Evolutionary conservation across 2,888 invertebrate species (phyloP).

Genomic region (Polyommatus iphigenia): DNA sequence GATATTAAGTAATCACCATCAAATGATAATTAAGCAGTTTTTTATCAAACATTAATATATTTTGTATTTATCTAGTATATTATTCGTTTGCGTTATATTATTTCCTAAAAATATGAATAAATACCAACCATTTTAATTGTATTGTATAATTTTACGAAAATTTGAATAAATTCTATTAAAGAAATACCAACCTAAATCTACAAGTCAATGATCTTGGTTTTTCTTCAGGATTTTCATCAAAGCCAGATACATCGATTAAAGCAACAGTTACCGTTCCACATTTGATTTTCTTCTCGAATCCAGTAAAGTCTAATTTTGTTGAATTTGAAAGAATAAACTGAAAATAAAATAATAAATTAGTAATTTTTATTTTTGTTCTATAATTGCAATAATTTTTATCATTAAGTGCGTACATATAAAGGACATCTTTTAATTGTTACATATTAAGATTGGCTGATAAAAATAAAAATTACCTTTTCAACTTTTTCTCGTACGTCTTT

Average conservation of each 20-base stretch:
- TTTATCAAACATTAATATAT: no score
- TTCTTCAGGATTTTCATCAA: slow-evolving; percentile 89
- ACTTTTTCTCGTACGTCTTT: slow-evolving; percentile 56
- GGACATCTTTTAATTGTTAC: background rate
- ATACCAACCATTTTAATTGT: no score
- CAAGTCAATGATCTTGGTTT: slow-evolving; percentile 91
- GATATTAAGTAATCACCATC: background rate
- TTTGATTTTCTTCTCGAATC: slow-evolving; percentile 55
- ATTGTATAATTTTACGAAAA: no score
- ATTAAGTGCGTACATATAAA: background rate
- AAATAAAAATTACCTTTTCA: slow-evolving; percentile 52
- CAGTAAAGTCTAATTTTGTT: slow-evolving; percentile 52
- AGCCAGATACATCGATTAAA: slow-evolving; percentile 93
- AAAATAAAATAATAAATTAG: slow-evolving; percentile 39
- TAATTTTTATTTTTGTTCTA: background rate
- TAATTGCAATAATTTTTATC: background rate
- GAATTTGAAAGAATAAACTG: slow-evolving; percentile 67
- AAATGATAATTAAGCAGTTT: no score
- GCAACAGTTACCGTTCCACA: slow-evolving; percentile 93
- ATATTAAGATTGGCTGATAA: slow-evolving; percentile 39
- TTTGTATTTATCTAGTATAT: no score
- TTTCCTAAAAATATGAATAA: no score
- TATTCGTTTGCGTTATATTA: no score
- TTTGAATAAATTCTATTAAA: no score
- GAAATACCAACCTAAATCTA: slow-evolving; percentile 93